Evolutionary conservation across 2,888 invertebrate genomes (phyloP), one percentile per base, ranked within the genome.

Genomic region (Rhaphigaster nebulosa): DNA sequence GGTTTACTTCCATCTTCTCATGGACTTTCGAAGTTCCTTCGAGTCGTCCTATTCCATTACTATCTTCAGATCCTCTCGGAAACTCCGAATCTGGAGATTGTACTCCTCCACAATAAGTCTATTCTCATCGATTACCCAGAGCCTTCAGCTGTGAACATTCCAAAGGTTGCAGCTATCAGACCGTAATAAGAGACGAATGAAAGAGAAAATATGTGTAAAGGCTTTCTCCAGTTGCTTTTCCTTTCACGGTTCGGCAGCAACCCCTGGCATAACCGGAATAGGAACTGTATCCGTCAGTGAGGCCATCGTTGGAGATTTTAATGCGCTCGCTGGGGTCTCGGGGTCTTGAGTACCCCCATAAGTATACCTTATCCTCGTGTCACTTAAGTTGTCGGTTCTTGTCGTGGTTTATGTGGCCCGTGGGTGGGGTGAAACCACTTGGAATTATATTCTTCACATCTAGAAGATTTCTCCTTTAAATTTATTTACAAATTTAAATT

Each of bases 191-290:
- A 65, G 8, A 65, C 65, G 65, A 80, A 80, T 41, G 80, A 80
- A 80, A 70, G 80, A 88, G 50, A 91, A 91, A 89, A 89, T 54
- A 60, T 34, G 20, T 87, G 13, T 65, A 52, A 52, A 45, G 34
- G 29, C 65, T 50, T 80, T 60, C 54, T 56, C 54, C 45, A 56
- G 50, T 76, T 76, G 84, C 45, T 56, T 76, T 52, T 76, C 45
- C 45, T 90, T 76, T 90, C 45, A 76, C 52, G 76, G 76, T 76
- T 90, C 65, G 65, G 29, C 29, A n/a, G 65, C 65, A 18, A 29
- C 15, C 29, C 29, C 29, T 29, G 29, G 29, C 65, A 13, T 18
- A 29, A 65, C 65, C 65, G 65, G 65, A 65, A 65, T 65, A 29
- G 29, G 65, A 65, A 15, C 65, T 65, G 29, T 60, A 60, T 60